Evolutionary conservation across 2,888 invertebrate species (phyloP).

Genomic region (Meiosimyza platycephala): DNA sequence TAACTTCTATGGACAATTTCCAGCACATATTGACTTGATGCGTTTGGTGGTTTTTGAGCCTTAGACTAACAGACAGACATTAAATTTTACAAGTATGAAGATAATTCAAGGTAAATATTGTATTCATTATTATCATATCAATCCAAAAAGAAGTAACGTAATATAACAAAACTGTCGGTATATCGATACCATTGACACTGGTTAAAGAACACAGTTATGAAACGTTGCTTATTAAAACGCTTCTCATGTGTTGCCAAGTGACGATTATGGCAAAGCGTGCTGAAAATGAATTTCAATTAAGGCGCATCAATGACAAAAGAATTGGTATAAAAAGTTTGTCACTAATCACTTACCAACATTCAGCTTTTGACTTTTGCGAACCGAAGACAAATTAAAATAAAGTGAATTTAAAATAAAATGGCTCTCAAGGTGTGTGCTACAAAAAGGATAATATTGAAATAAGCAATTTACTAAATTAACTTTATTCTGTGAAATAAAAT

Average conservation of each 20-base stretch:
- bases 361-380: slow-evolving; percentile 54
- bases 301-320: slow-evolving; percentile 58
- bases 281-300: slow-evolving; percentile 62
- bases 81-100: no score
- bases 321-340: slow-evolving; percentile 56
- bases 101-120: no score
- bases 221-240: slow-evolving; percentile 40
- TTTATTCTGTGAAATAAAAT: slow-evolving; percentile 30
- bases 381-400: slow-evolving; percentile 46
- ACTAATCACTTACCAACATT: slow-evolving; percentile 51
- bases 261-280: slow-evolving; percentile 45
- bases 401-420: slow-evolving; percentile 48
- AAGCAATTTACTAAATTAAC: no score
- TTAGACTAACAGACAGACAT: no score
- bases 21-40: no score
- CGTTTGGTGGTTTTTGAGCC: no score
- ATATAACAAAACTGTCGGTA: neutral
- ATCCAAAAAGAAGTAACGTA: no score
- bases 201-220: slow-evolving; percentile 40
- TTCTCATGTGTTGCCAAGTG: slow-evolving; percentile 43
- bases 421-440: slow-evolving; percentile 52
- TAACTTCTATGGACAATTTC: no score
- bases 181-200: slow-evolving; percentile 19
- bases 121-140: no score
- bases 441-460: slow-evolving; percentile 1